Base-by-base conservation (phyloP, 2,888 invertebrate species). In the Melanargia galathea region DNA sequence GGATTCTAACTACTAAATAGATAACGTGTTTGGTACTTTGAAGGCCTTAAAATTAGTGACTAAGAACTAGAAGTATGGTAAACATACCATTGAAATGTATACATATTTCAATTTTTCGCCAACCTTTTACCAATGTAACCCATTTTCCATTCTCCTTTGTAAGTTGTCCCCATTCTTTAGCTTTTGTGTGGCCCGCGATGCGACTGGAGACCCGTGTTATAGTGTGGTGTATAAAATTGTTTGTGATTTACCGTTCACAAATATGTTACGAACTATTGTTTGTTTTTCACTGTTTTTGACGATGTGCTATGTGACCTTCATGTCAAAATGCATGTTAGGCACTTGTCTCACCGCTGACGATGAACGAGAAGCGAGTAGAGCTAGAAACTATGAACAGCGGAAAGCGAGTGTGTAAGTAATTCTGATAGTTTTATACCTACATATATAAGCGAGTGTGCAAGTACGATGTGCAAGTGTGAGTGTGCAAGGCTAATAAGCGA, bases 81-180 rank as follows among this genome's bases (percentile, higher is more conserved):
- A 51, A 5, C 6, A 13, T 57, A 59, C 60, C 43, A 60, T 60
- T 61, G 58, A 67, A 70, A 63, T 62, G 66, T 56, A 65, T 58
- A 65, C 55, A 65, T 58, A 65, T 63, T 63, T 60, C 56, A 65
- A 65, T 66, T 65, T 61, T 65, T 63, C 62, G 52, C 61, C 58
- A 63, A 62, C 64, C 54, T 67, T 65, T 68, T 55, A 68, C 68
- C 64, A 68, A 70, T 70, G 69, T 74, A 74, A 75, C 76, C 76
- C 68, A 75, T 76, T 77, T 74, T 71, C 72, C 69, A 70, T 73
- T 72, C 70, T 68, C 70, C 72, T 75, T 76, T 75, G 74, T 74
- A 73, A 69, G 71, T 71, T 71, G 73, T 64, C 71, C 74, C 68
- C 76, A 76, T 76, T 76, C 75, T 76, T 74, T 67, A 63, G 73